Base-by-base conservation (phyloP, 92 coral and sea anemone species). In the Nematostella vectensis region DNA sequence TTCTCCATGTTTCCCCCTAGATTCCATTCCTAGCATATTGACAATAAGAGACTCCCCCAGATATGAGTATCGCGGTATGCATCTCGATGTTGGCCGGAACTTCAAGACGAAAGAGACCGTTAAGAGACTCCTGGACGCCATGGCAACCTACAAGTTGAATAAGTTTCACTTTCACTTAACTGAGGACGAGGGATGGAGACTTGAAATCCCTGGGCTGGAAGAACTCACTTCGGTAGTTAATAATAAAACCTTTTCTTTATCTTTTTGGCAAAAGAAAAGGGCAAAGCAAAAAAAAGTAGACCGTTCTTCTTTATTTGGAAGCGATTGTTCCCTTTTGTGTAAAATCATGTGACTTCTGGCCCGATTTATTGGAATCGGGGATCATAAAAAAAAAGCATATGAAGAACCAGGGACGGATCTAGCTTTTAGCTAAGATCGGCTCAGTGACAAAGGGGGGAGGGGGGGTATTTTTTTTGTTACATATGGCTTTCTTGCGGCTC, bases 131-230 rank as follows among this genome's bases (percentile, higher is more conserved):
- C 29, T 78, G 54, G 74, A 78, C 37, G 57, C 47, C 58, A 56
- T 77, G 69, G 83, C 77, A 3, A 62, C 57, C 15, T 77, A 77
- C 47, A 78, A 78, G 71, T 38, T 78, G 61, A 78, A 78, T 57
- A 78, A 78, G 42, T 62, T 78, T 13, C 85, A 78, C 44, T 64
- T 78, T 19, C 85, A 78, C 44, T 42, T 77, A 29, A 47, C 78
- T 20, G 83, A 77, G 31, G 83, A 77, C 31, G 83, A 77, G 36
- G 83, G 78, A 16, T 78, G 85, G 85, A 55, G 85, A 11, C 71
- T 70, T 21, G 69, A 78, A 61, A 78, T 78, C 10, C 63, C 73
- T 0, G 85, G 85, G 12, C 58, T 78, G 1, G 76, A 76, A 20
- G 83, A 69, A n/a, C 67, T 76, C 1, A 76, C 72, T 25, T 25